A percentile compares a stretch with the other conserved stretches of the same genome.
phyloP scores from a whole-genome alignment of 2,113 vertebrate genomes.

The Leucopsar rothschildi region DNA sequence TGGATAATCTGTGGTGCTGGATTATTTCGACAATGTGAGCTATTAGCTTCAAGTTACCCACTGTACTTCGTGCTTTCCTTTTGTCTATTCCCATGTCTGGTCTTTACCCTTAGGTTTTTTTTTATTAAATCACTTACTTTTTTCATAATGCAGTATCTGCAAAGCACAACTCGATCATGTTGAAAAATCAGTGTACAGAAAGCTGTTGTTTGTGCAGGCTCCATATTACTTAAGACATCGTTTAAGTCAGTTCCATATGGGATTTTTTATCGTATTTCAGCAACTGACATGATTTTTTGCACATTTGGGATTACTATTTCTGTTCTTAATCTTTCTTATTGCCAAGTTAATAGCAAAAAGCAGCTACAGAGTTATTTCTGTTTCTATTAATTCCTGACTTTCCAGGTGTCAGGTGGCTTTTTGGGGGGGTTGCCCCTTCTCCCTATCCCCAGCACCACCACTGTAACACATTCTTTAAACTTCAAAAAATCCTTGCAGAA shows the following conservation, averaged over 20 bases:
- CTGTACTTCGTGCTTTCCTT: not conserved
- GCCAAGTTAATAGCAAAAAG: not conserved
- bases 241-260: accelerated
- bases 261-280: not conserved
- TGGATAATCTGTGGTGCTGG: not conserved
- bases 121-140: not conserved
- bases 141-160: not conserved
- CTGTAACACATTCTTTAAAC: not conserved
- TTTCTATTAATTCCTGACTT: not conserved
- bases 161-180: not conserved
- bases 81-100: not conserved
- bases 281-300: not conserved
- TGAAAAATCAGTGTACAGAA: not conserved
- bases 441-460: accelerated
- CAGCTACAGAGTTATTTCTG: not conserved
- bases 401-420: not conserved
- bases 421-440: accelerated
- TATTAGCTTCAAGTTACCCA: not conserved
- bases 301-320: not conserved
- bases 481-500: not conserved
- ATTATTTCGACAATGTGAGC: not conserved
- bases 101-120: not conserved
- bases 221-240: not conserved
- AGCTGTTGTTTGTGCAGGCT: not conserved
- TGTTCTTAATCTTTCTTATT: not conserved